Base-by-base conservation (phyloP, 2,113 vertebrate genomes). In the Pteronura brasiliensis region DNA sequence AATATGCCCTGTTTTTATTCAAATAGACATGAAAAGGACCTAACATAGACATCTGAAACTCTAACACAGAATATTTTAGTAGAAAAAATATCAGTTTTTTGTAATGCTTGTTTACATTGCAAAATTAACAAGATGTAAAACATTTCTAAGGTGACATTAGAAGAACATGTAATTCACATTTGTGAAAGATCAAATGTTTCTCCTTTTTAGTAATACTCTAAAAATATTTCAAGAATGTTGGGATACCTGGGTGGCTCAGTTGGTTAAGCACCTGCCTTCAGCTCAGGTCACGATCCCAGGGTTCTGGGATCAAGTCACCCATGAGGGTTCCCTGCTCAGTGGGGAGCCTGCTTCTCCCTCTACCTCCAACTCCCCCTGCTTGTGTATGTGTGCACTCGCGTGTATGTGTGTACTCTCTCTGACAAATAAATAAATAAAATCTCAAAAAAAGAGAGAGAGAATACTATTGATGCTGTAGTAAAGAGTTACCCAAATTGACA, bases 101-200 rank as follows among this genome's bases (percentile, higher is more conserved):
- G 2, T 36, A 74, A 39, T 80, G 1, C 49, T 88, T 91, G 14
- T 67, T 95, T n/a, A 65, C 12, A 57, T 7, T 91, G 1, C 13
- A 79, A 87, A 95, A 92, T 95, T 88, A 89, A 17, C 15, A 31
- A 89, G 65, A 57, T 81, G 42, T 8, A 76, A 95, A 97, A 89
- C 1, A 83, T 92, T 83, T 90, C 18, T 47, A 92, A 89, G n/a
- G 79, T 69, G 63, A 81, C 29, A 76, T 31, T 55, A 95, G 11
- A 49, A 84, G 21, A 44, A 76, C 15, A 86, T 87, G 7, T 39
- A 85, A 83, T 86, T 88, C 13, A 88, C 34, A 49, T 71, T 61
- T 83, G 15, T 42, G 8, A 86, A 92, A 87, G 29, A 90, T 23
- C 42, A 84, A 76, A 72, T 13, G 0, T 36, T 44, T 95, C 7